These are phyloP conservation scores for Drosophila dives DNA, from an alignment of 2,888 invertebrate genomes.

Conservation along the genomic window DNA sequence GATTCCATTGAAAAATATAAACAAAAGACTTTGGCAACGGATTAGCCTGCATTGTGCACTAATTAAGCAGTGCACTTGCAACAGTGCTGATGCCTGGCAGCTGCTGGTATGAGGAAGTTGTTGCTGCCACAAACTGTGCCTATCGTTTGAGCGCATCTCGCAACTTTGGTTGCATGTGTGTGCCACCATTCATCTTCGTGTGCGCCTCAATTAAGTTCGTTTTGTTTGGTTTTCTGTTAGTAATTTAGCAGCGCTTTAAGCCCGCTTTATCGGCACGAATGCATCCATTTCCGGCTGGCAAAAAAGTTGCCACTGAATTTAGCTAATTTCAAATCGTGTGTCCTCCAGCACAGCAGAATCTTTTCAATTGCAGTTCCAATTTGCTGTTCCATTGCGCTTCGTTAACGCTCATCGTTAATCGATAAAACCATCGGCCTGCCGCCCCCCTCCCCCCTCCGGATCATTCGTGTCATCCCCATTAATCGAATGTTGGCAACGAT, in stretches of 20 bases:
- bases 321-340: not conserved
- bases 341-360: slow-evolving; percentile 13
- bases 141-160: slow-evolving; percentile 45
- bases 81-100: not conserved
- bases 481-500: slow-evolving; percentile 37
- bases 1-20: not conserved
- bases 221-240: slow-evolving; percentile 24
- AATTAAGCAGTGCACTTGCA: slow-evolving; percentile 63
- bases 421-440: slow-evolving; percentile 19
- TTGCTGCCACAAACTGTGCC: slow-evolving; percentile 44
- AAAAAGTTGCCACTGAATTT: slow-evolving; percentile 29
- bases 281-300: slow-evolving; percentile 53
- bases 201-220: slow-evolving; percentile 24
- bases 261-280: slow-evolving; percentile 54
- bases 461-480: slow-evolving; percentile 5
- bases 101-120: slow-evolving; percentile 53
- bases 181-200: slow-evolving; percentile 44
- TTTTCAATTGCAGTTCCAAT: slow-evolving; percentile 21
- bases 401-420: slow-evolving; percentile 42
- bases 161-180: slow-evolving; percentile 25
- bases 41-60: slow-evolving; percentile 58
- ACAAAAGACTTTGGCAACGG: slow-evolving; percentile 68
- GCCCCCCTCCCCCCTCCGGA: no score
- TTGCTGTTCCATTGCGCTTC: slow-evolving; percentile 22
- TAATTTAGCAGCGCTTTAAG: slow-evolving; percentile 52